phyloP scores from a whole-genome alignment of 64 coral and sea anemone species.

The Cladopsammia gracilis region DNA sequence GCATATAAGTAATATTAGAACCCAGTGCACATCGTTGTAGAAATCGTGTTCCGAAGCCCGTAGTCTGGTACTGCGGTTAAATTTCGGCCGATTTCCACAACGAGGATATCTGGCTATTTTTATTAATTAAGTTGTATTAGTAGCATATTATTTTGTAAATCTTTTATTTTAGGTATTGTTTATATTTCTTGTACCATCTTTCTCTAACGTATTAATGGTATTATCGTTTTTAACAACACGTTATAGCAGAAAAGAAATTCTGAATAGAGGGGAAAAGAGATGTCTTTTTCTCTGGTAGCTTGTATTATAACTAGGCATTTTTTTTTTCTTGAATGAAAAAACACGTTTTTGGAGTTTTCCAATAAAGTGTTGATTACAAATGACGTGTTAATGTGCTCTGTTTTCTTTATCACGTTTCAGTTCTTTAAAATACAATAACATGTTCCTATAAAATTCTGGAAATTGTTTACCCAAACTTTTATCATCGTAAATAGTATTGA shows the following conservation, averaged over 20 bases:
- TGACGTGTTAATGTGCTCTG: background rate
- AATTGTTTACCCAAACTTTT: too few species aligned
- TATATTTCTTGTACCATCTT: constrained; percentile 17
- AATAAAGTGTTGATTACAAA: background rate
- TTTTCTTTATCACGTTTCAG: background rate
- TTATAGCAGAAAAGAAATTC: too few species aligned
- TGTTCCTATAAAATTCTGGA: too few species aligned
- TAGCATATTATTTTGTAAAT: background rate
- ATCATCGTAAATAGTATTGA: too few species aligned
- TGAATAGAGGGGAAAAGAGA: too few species aligned
- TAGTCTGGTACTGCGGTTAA: constrained; percentile 18
- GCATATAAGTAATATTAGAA: background rate
- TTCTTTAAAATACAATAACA: too few species aligned
- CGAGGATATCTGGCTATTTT: background rate
- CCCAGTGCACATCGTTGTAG: background rate
- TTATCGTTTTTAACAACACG: background rate
- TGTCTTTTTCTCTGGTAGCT: background rate
- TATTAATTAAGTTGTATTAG: background rate
- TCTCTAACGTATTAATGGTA: background rate
- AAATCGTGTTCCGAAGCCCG: background rate
- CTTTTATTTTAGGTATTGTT: constrained; percentile 3
- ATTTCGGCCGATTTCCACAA: background rate
- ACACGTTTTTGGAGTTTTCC: background rate
- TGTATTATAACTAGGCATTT: background rate
- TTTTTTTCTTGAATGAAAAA: background rate